Evolutionary conservation across 2,888 invertebrate genomes (phyloP).

Genomic region (Hyppa rectilinea): DNA sequence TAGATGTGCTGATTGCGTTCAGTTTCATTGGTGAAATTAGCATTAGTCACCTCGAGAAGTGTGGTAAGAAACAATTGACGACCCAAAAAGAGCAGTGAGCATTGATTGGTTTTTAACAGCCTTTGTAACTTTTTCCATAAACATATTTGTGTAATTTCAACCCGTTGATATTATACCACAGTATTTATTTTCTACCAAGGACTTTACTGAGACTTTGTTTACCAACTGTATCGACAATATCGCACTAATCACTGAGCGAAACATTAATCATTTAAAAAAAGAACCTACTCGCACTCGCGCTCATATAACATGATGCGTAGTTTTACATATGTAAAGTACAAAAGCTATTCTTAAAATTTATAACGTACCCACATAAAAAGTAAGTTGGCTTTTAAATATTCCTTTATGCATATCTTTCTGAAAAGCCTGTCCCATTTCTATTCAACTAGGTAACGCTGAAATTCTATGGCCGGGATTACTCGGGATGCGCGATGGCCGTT

Average conservation of each 20-base stretch:
- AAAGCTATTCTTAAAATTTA: slow-evolving; percentile 35
- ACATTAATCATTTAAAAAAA: background rate
- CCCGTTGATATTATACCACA: background rate
- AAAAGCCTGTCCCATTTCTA: slow-evolving; percentile 58
- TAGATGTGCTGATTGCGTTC: too few species aligned
- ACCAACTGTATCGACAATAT: background rate
- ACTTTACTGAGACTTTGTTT: background rate
- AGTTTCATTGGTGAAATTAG: too few species aligned
- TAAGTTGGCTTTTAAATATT: slow-evolving; percentile 54
- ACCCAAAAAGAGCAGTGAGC: slow-evolving; percentile 4
- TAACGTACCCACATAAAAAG: slow-evolving; percentile 45
- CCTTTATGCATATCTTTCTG: slow-evolving; percentile 48
- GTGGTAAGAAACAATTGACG: slow-evolving; percentile 14
- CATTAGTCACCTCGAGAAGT: slow-evolving; percentile 24
- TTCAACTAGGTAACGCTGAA: slow-evolving; percentile 54
- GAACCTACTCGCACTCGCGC: background rate
- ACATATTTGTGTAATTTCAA: slow-evolving; percentile 18
- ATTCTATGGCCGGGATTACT: slow-evolving; percentile 51
- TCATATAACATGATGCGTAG: background rate
- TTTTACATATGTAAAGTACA: slow-evolving; percentile 39
- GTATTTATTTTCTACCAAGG: background rate
- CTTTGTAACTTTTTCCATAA: background rate
- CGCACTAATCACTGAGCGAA: background rate
- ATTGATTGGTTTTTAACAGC: slow-evolving; percentile 9
- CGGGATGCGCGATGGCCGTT: slow-evolving; percentile 36